Evolutionary conservation across 2,113 vertebrate genomes (phyloP).

Genomic region (Pollimyrus isidori): DNA sequence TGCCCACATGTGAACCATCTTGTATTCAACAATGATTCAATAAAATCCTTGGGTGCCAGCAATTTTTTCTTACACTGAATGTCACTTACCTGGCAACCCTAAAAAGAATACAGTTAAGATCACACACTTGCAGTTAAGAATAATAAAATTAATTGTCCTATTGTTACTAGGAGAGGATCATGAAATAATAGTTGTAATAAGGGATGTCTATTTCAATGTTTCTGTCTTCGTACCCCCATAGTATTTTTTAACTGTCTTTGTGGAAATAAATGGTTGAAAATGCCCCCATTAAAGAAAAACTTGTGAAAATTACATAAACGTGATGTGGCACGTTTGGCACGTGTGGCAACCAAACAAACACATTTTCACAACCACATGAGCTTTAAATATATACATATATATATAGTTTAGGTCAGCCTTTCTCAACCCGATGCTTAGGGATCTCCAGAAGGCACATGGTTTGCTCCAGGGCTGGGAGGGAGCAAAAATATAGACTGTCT

Average conservation of each 20-base stretch:
- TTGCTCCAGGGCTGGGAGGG: neutral
- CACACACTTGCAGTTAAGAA: neutral
- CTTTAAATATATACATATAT: neutral
- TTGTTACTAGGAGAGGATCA: neutral
- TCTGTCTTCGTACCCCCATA: neutral
- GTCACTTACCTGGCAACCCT: conserved; percentile 16
- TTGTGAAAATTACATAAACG: neutral
- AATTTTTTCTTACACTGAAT: neutral
- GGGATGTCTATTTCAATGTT: neutral
- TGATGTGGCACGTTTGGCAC: no score
- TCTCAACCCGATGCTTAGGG: neutral
- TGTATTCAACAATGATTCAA: neutral
- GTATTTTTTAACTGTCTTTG: neutral
- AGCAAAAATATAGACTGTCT: neutral
- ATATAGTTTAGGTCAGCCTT: neutral
- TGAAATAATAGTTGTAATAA: neutral
- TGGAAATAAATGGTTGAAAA: neutral
- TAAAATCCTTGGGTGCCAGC: neutral
- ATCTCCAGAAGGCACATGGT: neutral
- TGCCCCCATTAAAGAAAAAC: neutral
- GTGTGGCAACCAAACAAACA: conserved; percentile 22
- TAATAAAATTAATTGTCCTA: neutral
- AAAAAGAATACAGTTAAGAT: neutral
- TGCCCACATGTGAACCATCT: neutral
- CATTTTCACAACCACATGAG: conserved; percentile 20